These are phyloP conservation scores for Hyles lineata DNA, from an alignment of 2,888 invertebrate genomes.

Conservation along the genomic window DNA sequence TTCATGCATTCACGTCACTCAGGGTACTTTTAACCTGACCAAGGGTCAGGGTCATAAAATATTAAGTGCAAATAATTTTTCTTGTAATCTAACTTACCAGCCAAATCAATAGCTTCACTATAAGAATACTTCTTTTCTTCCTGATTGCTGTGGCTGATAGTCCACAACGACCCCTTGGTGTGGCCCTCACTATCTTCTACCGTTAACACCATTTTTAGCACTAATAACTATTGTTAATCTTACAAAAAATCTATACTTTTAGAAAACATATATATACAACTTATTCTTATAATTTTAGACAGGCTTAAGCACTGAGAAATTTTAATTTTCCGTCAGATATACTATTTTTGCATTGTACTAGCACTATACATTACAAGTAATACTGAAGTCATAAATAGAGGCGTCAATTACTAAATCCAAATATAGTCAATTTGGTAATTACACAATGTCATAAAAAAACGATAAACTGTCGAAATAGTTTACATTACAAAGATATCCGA, in stretches of 20 bases:
- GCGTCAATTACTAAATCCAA: too few relatives aligned
- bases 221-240: background rate
- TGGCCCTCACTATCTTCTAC: slow-evolving; percentile 32
- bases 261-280: background rate
- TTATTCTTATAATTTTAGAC: too few relatives aligned
- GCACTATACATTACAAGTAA: background rate
- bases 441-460: too few relatives aligned
- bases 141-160: slow-evolving; percentile 23
- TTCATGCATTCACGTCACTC: too few relatives aligned
- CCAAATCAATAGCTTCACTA: slow-evolving; percentile 54
- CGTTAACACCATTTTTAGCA: background rate
- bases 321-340: background rate
- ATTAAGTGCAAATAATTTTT: too few relatives aligned
- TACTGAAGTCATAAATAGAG: background rate
- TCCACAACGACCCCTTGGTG: slow-evolving; percentile 29
- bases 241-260: too few relatives aligned
- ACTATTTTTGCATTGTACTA: background rate
- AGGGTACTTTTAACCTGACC: too few relatives aligned
- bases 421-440: too few relatives aligned
- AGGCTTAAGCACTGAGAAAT: too few relatives aligned
- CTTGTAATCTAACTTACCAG: slow-evolving; percentile 43
- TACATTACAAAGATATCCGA: too few relatives aligned
- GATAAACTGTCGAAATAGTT: too few relatives aligned
- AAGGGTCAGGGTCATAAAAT: too few relatives aligned
- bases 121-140: slow-evolving; percentile 48